These are phyloP conservation scores for Spilarctia lutea DNA, from an alignment of 2,888 invertebrate species.

Conservation along the genomic window DNA sequence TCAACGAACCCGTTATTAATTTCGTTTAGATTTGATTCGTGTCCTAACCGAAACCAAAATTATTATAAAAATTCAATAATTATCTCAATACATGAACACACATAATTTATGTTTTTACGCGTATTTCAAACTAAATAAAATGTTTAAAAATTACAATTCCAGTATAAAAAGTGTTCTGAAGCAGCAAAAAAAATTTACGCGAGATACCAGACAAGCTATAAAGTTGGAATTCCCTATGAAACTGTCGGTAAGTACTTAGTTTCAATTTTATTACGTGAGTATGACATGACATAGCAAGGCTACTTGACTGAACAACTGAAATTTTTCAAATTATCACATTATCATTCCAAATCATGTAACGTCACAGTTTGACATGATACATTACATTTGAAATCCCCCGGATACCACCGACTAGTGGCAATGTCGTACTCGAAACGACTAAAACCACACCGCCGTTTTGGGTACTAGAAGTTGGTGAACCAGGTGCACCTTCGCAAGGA, in stretches of 20 bases:
- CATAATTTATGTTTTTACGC: not conserved
- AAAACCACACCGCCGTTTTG: no score
- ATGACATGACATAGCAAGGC: not conserved
- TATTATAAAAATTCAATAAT: not conserved
- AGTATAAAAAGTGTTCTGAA: constrained; percentile 57
- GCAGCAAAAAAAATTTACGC: constrained; percentile 48
- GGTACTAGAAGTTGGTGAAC: no score
- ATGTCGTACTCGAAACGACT: no score
- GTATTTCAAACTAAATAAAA: not conserved
- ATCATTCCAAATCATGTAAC: no score
- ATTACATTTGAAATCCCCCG: no score
- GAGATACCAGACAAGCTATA: constrained; percentile 60
- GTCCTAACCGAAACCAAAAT: not conserved
- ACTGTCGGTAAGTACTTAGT: constrained; percentile 67
- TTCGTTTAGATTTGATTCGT: not conserved
- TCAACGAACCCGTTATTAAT: no score
- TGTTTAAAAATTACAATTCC: constrained; percentile 29
- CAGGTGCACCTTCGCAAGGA: no score
- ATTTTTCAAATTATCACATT: no score
- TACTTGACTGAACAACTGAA: not conserved
- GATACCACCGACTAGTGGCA: no score
- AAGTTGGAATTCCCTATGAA: constrained; percentile 67
- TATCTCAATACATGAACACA: not conserved
- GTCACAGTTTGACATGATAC: no score
- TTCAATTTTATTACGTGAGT: not conserved